These are phyloP conservation scores for Origma solitaria DNA, from an alignment of 2,113 vertebrate genomes.

Conservation along the genomic window DNA sequence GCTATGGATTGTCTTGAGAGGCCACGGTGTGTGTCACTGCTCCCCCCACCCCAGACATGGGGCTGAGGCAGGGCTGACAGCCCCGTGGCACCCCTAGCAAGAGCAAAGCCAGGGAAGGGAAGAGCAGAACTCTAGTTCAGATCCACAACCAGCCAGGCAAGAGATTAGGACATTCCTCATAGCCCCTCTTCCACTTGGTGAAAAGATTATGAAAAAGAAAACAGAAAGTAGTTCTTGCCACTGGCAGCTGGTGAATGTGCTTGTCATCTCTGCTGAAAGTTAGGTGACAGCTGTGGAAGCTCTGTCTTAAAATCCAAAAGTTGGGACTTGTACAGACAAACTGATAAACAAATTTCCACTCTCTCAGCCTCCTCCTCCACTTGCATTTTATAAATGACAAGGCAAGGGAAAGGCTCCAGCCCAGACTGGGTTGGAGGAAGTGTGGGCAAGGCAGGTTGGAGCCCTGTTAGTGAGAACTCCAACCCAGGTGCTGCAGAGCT, in stretches of 20 bases:
- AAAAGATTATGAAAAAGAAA: not conserved
- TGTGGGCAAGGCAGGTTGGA: not conserved
- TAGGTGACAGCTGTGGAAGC: not conserved
- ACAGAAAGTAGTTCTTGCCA: not conserved
- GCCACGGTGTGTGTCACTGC: not conserved
- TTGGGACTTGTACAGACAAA: not conserved
- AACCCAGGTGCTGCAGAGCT: not conserved
- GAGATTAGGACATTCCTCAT: not conserved
- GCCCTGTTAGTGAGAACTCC: not conserved
- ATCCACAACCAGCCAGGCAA: not conserved
- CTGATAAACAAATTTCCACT: not conserved
- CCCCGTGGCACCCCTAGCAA: not conserved
- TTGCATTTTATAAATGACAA: not conserved
- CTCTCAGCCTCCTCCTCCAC: not conserved
- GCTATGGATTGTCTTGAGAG: not conserved
- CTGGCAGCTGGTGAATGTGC: not conserved
- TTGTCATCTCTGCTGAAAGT: constrained; percentile 2
- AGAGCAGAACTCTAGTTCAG: not conserved
- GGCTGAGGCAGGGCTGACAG: not conserved
- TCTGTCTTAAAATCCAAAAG: constrained; percentile 2
- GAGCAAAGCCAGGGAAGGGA: not conserved
- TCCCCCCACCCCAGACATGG: not conserved
- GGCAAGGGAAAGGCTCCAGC: not conserved
- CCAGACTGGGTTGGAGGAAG: not conserved
- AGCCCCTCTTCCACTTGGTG: not conserved